Evolutionary conservation across 2,113 vertebrate genomes (phyloP), one percentile per base, ranked within the genome.

Genomic region (Hystrix brachyura): DNA sequence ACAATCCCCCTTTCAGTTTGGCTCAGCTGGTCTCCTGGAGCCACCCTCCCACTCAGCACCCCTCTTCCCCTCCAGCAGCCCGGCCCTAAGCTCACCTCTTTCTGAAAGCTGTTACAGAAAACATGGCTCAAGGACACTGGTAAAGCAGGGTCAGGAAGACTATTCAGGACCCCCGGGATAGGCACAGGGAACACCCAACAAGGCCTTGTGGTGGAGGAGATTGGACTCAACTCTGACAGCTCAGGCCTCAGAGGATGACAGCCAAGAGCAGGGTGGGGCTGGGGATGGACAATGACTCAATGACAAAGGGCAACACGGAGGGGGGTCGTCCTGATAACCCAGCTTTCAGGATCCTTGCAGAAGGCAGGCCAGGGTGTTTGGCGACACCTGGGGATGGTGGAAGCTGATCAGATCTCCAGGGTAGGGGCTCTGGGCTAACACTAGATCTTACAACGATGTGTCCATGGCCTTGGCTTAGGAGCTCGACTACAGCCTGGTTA

Each of bases 11-110:
- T 38, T 38, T 7, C 21, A 1, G 6, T 38, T 60, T 2, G 2
- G 43, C 21, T 48, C 29, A 69, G 12, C 25, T 2, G 2, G 0
- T 48, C 53, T n/a, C 59, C 34, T 38, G n/a, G n/a, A 71, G n/a
- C 3, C 0, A 1, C 38, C 4, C 2, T 46, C 1, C 3, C 55
- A 32, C 43, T 19, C 1, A 2, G 14, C 1, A 34, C n/a, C 13
- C 21, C 2, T 5, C 11, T 32, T 9, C 29, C 23, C 10, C n/a
- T 12, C 71, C 14, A 15, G 11, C 13, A 48, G 38, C 25, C 32
- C 17, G n/a, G 38, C 19, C 59, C 72, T 18, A 79, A 62, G 34
- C 7, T 10, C 34, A 62, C 74, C 46, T 23, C 57, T 12, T 51
- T 43, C 59, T 65, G 19, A 59, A 38, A 25, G 32, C 29, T 88